Percentiles rank a stretch among this genome's conserved stretches.
These are phyloP conservation scores for Morinoia aosen DNA, from an alignment of 2,888 invertebrate genomes.

Conservation along the genomic window DNA sequence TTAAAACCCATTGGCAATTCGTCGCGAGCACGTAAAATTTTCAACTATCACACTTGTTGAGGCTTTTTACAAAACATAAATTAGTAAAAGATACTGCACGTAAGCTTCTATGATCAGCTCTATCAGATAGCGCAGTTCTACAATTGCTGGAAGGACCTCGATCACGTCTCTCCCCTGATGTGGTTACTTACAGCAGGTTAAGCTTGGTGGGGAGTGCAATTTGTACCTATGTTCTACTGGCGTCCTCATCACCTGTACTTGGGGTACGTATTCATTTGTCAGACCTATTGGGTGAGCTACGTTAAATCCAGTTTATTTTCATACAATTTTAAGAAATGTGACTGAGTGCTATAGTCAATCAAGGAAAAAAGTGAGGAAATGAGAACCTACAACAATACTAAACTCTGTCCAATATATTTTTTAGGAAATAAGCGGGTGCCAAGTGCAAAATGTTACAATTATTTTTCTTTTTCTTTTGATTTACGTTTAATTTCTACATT, in stretches of 20 bases:
- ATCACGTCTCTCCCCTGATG: too few relatives aligned
- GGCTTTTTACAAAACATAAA: too few relatives aligned
- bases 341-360: not conserved
- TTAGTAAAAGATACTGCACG: too few relatives aligned
- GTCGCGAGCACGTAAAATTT: too few relatives aligned
- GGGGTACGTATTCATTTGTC: not conserved
- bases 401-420: not conserved
- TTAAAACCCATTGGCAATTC: too few relatives aligned
- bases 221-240: not conserved
- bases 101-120: too few relatives aligned
- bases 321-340: not conserved
- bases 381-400: not conserved
- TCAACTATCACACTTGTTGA: too few relatives aligned
- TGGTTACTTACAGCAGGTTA: too few relatives aligned
- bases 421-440: not conserved
- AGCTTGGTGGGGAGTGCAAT: too few relatives aligned
- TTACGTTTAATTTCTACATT: not conserved
- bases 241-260: not conserved
- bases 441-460: too few relatives aligned
- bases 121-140: too few relatives aligned
- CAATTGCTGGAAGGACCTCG: too few relatives aligned
- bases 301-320: not conserved
- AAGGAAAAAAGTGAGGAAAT: not conserved
- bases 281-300: not conserved
- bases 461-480: not conserved